Evolutionary conservation across 1,140 invertebrate species (phyloP).

Genomic region (Papilio polytes): DNA sequence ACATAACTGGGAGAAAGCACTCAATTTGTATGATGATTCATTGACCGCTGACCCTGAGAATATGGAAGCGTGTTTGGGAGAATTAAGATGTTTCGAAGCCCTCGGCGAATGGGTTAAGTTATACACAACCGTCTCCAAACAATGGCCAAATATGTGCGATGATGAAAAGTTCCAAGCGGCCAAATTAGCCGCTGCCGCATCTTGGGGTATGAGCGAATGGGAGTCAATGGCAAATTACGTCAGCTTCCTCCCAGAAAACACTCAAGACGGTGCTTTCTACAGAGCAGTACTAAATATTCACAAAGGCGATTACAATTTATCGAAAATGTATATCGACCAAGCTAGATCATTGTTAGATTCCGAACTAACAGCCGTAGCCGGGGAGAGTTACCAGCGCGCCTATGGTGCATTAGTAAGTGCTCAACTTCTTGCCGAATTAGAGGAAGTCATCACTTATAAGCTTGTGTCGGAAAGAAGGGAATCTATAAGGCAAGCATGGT

Average conservation of each 20-base stretch:
- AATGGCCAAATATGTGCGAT: constrained; percentile 89
- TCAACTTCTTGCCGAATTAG: constrained; percentile 97
- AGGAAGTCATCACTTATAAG: constrained; percentile 99
- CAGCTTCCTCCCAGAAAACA: constrained; percentile 92
- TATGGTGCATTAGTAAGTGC: constrained; percentile 98
- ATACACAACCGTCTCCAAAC: constrained; percentile 89
- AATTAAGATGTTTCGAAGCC: constrained; percentile 98
- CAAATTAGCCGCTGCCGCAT: constrained; percentile 95
- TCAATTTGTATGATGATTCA: constrained; percentile 92
- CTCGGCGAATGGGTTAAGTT: constrained; percentile 98
- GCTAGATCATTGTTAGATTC: constrained; percentile 97
- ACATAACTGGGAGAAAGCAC: constrained; percentile 98
- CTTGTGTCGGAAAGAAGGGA: constrained; percentile 93
- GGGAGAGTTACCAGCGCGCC: constrained; percentile 98
- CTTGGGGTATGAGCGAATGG: constrained; percentile 98
- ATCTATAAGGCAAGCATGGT: constrained; percentile 96
- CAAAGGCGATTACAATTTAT: constrained; percentile 91
- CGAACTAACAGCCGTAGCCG: constrained; percentile 98
- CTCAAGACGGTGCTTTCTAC: constrained; percentile 97
- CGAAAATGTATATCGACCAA: constrained; percentile 92
- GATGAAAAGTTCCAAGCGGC: constrained; percentile 93
- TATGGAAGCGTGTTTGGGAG: constrained; percentile 93
- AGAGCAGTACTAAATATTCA: constrained; percentile 97
- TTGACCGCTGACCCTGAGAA: constrained; percentile 87
- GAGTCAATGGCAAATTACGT: constrained; percentile 96